Conservation (phyloP, 2,797 vertebrate genomes). For the Chelidonichthys spinosus region DNA sequence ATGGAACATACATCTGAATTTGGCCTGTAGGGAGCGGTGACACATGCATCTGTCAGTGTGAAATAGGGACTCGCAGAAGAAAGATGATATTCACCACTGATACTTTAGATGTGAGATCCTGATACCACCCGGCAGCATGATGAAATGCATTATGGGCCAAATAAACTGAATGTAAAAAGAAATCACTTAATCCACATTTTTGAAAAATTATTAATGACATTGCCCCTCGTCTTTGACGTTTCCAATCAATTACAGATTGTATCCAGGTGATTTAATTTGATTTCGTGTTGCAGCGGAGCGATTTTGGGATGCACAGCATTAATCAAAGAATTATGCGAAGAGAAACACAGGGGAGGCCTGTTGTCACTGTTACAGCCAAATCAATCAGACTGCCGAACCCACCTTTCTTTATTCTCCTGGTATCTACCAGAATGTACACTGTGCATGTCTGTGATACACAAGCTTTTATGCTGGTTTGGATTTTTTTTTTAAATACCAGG, state of each 20-base stretch:
- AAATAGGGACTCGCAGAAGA: slow-evolving; percentile 59
- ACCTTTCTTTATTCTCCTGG: slow-evolving; percentile 61
- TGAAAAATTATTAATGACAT: slow-evolving; percentile 77
- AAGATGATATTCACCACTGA: slow-evolving; percentile 49
- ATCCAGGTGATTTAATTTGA: slow-evolving; percentile 86
- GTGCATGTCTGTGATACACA: slow-evolving; percentile 22
- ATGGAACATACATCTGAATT: slow-evolving; percentile 53
- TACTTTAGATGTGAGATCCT: slow-evolving; percentile 53
- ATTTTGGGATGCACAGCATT: slow-evolving; percentile 78
- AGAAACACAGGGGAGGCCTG: slow-evolving; percentile 74
- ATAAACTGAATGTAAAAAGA: slow-evolving; percentile 69
- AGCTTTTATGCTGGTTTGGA: slow-evolving; percentile 8
- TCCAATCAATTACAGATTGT: slow-evolving; percentile 84
- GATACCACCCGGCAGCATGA: slow-evolving; percentile 39
- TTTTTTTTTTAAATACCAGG: slow-evolving; percentile 25
- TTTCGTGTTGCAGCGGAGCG: slow-evolving; percentile 77
- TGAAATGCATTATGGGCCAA: slow-evolving; percentile 60
- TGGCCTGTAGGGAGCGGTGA: slow-evolving; percentile 56
- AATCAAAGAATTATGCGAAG: slow-evolving; percentile 83
- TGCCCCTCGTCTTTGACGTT: slow-evolving; percentile 67
- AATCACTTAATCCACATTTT: slow-evolving; percentile 65
- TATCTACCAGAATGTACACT: slow-evolving; percentile 33
- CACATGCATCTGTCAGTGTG: slow-evolving; percentile 63
- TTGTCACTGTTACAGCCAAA: slow-evolving; percentile 79
- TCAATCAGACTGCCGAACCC: slow-evolving; percentile 76